Percentiles rank a stretch among this genome's conserved stretches.
These are phyloP conservation scores for Altica lythri DNA, from an alignment of 2,888 invertebrate species.

Conservation along the genomic window DNA sequence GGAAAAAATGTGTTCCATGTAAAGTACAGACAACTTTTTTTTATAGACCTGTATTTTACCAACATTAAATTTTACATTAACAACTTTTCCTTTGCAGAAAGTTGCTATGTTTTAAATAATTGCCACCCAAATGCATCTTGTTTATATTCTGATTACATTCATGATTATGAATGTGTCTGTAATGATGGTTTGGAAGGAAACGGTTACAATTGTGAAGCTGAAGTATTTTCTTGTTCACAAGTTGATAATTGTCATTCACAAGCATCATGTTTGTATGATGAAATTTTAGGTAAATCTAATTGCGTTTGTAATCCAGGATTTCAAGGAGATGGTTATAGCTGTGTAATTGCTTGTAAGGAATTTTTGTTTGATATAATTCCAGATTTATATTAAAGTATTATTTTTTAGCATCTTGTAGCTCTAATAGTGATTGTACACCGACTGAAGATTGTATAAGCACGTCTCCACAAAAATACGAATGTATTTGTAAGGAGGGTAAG, in stretches of 20 bases:
- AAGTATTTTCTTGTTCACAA: conserved; percentile 61
- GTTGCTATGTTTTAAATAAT: conserved; percentile 73
- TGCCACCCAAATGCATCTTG: conserved; percentile 86
- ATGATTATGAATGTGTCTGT: conserved; percentile 73
- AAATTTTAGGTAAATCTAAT: conserved; percentile 65
- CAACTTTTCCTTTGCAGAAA: conserved; percentile 23
- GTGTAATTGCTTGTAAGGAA: conserved; percentile 65
- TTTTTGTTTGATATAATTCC: neutral
- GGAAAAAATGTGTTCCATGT: too few relatives aligned
- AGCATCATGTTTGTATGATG: conserved; percentile 76
- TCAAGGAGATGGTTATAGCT: conserved; percentile 80
- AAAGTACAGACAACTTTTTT: too few relatives aligned
- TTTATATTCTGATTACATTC: conserved; percentile 62
- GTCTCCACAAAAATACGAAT: conserved; percentile 66
- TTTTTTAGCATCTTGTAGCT: conserved; percentile 61
- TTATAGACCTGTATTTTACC: too few relatives aligned
- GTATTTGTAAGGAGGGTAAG: conserved; percentile 70
- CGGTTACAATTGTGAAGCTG: conserved; percentile 73
- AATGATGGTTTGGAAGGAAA: conserved; percentile 85
- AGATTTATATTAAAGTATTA: neutral
- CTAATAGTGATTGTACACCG: conserved; percentile 68
- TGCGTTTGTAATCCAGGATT: conserved; percentile 84
- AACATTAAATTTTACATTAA: too few relatives aligned
- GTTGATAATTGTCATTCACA: conserved; percentile 72
- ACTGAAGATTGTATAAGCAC: conserved; percentile 75